phyloP scores from a whole-genome alignment of 2,797 vertebrate species.

The Trachops cirrhosus region DNA sequence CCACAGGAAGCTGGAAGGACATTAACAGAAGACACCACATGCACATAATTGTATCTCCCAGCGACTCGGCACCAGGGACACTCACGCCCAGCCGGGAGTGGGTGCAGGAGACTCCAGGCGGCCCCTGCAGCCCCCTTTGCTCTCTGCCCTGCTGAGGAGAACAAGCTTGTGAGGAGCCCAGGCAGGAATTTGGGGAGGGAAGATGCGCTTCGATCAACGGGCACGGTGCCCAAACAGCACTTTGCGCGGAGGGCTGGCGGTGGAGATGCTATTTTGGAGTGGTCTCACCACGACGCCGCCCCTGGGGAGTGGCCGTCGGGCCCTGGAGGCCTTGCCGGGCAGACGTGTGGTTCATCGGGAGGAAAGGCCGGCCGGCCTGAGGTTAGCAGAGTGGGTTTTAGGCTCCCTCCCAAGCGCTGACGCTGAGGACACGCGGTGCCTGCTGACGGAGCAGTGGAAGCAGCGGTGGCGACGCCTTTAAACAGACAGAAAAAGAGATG shows the following conservation, averaged over 20 bases:
- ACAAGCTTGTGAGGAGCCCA: not conserved
- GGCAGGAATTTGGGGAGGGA: not conserved
- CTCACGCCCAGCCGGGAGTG: not conserved
- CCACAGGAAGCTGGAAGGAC: not conserved
- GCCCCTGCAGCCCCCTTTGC: not conserved
- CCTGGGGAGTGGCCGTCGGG: too few species aligned
- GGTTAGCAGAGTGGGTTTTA: constrained; percentile 61
- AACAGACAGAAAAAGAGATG: not conserved
- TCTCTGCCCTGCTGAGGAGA: not conserved
- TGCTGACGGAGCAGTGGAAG: constrained; percentile 42
- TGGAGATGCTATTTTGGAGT: not conserved
- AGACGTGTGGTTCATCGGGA: constrained; percentile 33
- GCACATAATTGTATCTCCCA: not conserved
- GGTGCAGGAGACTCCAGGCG: not conserved
- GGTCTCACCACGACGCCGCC: not conserved
- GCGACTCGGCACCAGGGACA: not conserved
- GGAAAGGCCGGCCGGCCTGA: constrained; percentile 41
- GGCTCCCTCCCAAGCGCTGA: constrained; percentile 48
- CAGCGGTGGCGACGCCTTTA: not conserved
- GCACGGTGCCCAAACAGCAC: too few species aligned
- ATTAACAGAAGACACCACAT: not conserved
- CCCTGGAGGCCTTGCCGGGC: not conserved
- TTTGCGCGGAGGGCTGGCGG: too few species aligned
- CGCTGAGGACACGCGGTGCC: not conserved
- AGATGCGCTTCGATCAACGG: not conserved